phyloP scores from a whole-genome alignment of 64 coral and sea anemone genomes.

The Stylophora pistillata region DNA sequence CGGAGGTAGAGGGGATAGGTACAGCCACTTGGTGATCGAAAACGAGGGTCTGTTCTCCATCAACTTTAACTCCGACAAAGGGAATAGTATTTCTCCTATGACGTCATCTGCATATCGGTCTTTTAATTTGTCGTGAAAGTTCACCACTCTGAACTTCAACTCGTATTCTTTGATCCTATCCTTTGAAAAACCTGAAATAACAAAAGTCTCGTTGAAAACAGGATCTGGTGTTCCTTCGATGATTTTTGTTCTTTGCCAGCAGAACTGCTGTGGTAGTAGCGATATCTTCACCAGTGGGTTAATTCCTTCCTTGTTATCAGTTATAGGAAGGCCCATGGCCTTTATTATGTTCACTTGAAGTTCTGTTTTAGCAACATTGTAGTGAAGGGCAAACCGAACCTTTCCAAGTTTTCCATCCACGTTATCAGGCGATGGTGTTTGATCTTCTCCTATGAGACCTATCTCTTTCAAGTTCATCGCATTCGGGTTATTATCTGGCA shows the following conservation, averaged over 20 bases:
- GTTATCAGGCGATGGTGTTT: constrained; percentile 47
- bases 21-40: constrained; percentile 87
- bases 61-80: constrained; percentile 74
- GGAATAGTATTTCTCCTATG: constrained; percentile 89
- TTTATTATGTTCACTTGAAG: constrained; percentile 92
- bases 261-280: constrained; percentile 89
- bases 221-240: constrained; percentile 65
- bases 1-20: constrained; percentile 31
- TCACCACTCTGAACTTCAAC: constrained; percentile 80
- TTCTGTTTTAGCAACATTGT: constrained; percentile 76
- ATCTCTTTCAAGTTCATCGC: constrained; percentile 42
- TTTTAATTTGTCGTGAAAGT: constrained; percentile 74
- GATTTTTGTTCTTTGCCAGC: constrained; percentile 92
- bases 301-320: constrained; percentile 66
- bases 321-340: constrained; percentile 58
- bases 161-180: constrained; percentile 85
- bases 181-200: constrained; percentile 95
- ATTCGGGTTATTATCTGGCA: background rate
- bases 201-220: constrained; percentile 92
- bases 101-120: constrained; percentile 92
- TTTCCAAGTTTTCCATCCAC: constrained; percentile 62
- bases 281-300: constrained; percentile 87
- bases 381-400: constrained; percentile 82
- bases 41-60: constrained; percentile 70
- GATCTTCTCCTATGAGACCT: constrained; percentile 21